Conservation (phyloP, 1,140 invertebrate genomes). For the Drosophila arizonae region DNA sequence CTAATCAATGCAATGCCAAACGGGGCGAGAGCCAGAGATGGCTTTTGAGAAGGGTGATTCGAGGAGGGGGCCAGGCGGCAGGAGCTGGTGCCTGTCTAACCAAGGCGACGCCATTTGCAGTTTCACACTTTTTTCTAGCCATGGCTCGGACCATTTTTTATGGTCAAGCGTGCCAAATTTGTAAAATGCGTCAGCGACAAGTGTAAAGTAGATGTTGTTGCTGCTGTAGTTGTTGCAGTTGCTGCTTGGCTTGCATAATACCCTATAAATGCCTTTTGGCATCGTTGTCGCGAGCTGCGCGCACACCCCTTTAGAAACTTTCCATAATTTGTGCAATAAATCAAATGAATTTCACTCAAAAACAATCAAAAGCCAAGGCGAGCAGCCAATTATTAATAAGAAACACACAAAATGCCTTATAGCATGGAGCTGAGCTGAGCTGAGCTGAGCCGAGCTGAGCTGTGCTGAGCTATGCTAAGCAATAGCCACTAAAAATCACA, state of each 20-base stretch:
- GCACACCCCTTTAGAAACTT: slow-evolving; percentile 49
- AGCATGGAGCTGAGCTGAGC: neutral
- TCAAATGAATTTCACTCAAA: slow-evolving; percentile 77
- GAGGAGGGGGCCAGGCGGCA: neutral
- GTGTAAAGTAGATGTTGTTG: slow-evolving; percentile 62
- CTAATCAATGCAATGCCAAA: slow-evolving; percentile 71
- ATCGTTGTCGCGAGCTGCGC: neutral
- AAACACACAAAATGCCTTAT: slow-evolving; percentile 38
- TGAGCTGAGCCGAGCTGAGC: neutral
- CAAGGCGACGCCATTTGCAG: slow-evolving; percentile 79
- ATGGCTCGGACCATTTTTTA: slow-evolving; percentile 72
- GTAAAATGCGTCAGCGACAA: slow-evolving; percentile 78
- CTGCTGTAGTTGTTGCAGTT: slow-evolving; percentile 10
- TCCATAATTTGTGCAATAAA: slow-evolving; percentile 81
- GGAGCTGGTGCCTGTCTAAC: slow-evolving; percentile 49
- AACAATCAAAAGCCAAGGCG: slow-evolving; percentile 72
- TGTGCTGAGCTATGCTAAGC: neutral
- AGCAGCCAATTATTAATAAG: slow-evolving; percentile 70
- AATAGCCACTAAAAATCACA: slow-evolving; percentile 9
- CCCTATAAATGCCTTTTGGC: slow-evolving; percentile 23
- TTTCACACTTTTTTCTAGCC: slow-evolving; percentile 74
- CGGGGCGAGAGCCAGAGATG: slow-evolving; percentile 62
- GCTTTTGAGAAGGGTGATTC: neutral
- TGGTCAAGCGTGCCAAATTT: slow-evolving; percentile 79
- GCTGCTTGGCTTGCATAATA: slow-evolving; percentile 62